Evolutionary conservation across 53 echinoderm and acorn worm species (phyloP).

Genomic region (Hippasteria phrygiana): DNA sequence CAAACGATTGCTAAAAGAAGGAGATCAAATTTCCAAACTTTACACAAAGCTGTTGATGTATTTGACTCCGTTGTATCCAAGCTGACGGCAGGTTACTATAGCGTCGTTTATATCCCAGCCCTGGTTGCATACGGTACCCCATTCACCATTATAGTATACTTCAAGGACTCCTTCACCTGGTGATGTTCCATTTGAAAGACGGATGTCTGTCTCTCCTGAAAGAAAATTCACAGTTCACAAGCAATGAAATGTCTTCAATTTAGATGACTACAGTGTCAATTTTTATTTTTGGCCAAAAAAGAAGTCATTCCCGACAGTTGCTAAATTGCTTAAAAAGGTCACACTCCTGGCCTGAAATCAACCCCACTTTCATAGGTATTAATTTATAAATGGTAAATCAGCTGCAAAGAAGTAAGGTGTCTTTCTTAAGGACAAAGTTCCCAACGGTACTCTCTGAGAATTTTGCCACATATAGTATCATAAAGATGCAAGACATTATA

Average conservation of each 20-base stretch:
- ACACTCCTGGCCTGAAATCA: no score
- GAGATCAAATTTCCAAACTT: background rate
- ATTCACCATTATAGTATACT: conserved; percentile 15
- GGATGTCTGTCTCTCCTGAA: background rate
- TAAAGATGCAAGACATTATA: no score
- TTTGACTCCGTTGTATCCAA: conserved; percentile 3
- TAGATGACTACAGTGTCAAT: no score
- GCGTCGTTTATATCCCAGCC: conserved; percentile 8
- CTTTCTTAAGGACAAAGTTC: no score
- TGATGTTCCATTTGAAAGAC: background rate
- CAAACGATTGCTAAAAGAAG: background rate
- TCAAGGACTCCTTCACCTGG: conserved; percentile 7
- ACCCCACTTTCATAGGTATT: no score
- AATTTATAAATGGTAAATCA: no score
- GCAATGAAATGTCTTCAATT: background rate
- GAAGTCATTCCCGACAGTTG: no score
- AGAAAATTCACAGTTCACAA: background rate
- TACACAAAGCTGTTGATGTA: background rate
- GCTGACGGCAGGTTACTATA: conserved; percentile 10
- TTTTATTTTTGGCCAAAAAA: no score
- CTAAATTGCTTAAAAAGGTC: no score
- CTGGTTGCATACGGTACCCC: conserved; percentile 6
- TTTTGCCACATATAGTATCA: no score
- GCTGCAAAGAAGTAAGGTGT: no score
- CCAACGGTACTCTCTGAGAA: no score